A percentile compares a stretch with the other conserved stretches of the same genome.
Conservation (phyloP, 2,888 invertebrate genomes). For the Ellobium chinense region DNA sequence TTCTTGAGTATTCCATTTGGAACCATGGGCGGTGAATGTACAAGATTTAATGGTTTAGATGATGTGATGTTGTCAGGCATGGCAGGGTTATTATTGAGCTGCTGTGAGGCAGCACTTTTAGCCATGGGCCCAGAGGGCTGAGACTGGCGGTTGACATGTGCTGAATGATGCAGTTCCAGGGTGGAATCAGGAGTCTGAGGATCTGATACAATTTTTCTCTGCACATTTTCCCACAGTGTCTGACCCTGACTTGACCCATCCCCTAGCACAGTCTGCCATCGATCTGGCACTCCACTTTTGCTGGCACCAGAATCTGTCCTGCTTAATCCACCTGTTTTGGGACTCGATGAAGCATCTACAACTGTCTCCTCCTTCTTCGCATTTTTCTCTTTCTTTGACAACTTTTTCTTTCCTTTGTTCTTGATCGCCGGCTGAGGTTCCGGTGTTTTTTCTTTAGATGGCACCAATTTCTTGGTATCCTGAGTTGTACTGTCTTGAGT, state of each 20-base stretch:
- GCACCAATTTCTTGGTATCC: not conserved
- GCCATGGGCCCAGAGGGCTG: not conserved
- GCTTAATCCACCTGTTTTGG: not conserved
- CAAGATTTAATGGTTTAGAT: too few species aligned
- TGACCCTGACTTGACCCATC: constrained; percentile 26
- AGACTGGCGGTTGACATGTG: not conserved
- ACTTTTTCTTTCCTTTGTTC: constrained; percentile 2
- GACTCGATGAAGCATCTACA: not conserved
- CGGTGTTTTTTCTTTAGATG: not conserved
- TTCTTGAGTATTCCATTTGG: constrained; percentile 39
- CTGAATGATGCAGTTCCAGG: not conserved
- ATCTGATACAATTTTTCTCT: constrained; percentile 41
- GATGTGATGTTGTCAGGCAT: not conserved
- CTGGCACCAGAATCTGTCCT: constrained; percentile 41
- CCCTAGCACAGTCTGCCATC: constrained; percentile 38
- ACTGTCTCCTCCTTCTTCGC: constrained; percentile 13
- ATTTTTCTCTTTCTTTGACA: constrained; percentile 32
- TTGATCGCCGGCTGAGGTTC: not conserved
- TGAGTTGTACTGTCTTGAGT: constrained; percentile 3
- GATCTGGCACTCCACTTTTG: constrained; percentile 11
- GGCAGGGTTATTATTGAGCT: not conserved
- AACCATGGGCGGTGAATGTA: not conserved
- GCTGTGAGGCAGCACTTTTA: not conserved
- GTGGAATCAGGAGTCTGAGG: constrained; percentile 40
- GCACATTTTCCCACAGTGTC: constrained; percentile 46